Conservation (phyloP, 53 echinoderm and acorn worm species). For the Paracentrotus lividus region DNA sequence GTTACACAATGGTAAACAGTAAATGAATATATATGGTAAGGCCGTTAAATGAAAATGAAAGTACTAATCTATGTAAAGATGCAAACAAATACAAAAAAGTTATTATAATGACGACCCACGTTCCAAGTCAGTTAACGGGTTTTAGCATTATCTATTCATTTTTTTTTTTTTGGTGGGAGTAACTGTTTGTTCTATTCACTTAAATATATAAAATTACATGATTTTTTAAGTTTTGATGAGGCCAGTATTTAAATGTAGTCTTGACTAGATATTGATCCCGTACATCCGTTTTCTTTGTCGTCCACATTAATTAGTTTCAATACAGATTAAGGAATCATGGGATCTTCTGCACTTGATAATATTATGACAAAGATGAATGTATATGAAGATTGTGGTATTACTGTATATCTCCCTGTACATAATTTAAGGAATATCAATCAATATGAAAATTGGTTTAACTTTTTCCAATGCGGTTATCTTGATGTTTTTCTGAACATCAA, state of each 20-base stretch:
- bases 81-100: not conserved
- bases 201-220: too few relatives aligned
- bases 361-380: constrained; percentile 14
- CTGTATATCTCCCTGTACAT: constrained; percentile 3
- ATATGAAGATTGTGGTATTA: constrained; percentile 47
- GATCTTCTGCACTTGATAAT: not conserved
- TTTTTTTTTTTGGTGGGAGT: not conserved
- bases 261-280: too few relatives aligned
- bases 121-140: not conserved
- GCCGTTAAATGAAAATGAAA: too few relatives aligned
- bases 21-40: not conserved
- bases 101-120: not conserved
- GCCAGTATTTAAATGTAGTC: not conserved
- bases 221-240: not conserved
- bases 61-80: too few relatives aligned
- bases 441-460: not conserved
- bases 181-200: not conserved
- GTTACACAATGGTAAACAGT: not conserved
- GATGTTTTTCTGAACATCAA: too few relatives aligned
- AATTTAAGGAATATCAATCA: not conserved
- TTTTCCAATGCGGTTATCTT: too few relatives aligned
- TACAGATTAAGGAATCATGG: not conserved
- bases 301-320: too few relatives aligned
- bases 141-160: not conserved
- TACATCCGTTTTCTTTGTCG: too few relatives aligned